phyloP scores from a whole-genome alignment of 2,797 vertebrate species.

The Dipus sagitta region DNA sequence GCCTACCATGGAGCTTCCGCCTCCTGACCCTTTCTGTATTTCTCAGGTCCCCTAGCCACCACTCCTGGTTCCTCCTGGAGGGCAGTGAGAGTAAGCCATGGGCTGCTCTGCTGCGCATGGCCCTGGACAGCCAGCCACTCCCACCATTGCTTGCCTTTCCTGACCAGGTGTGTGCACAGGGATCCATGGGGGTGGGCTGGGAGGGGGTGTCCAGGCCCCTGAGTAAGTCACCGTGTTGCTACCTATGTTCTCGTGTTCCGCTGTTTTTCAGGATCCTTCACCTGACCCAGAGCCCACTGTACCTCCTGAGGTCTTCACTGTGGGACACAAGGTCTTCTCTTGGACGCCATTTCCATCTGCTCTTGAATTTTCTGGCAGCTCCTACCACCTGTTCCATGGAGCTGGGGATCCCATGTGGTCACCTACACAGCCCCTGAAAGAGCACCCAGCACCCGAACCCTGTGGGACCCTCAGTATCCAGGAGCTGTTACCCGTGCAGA shows the following conservation, averaged over 20 bases:
- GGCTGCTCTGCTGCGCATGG: conserved; percentile 62
- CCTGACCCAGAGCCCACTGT: background rate
- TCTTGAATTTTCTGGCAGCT: fast-evolving
- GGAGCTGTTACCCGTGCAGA: background rate
- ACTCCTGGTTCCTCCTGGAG: background rate
- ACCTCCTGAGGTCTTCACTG: conserved; percentile 79
- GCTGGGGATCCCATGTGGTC: fast-evolving
- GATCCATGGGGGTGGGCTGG: fast-evolving
- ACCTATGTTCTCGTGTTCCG: background rate
- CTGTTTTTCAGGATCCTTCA: conserved; percentile 55
- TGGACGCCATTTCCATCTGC: conserved; percentile 86
- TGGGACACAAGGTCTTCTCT: conserved; percentile 79
- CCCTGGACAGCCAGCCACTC: background rate
- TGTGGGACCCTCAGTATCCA: fast-evolving
- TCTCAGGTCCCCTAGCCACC: background rate
- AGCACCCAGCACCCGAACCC: fast-evolving
- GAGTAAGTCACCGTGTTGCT: background rate
- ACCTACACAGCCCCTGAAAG: background rate
- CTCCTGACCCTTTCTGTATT: background rate
- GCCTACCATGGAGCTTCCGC: background rate
- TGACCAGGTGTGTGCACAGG: conserved; percentile 37
- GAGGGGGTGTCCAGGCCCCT: background rate
- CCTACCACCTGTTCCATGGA: fast-evolving
- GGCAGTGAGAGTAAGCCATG: conserved; percentile 43
- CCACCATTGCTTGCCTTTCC: conserved; percentile 64